These are phyloP conservation scores for Mesochorus sp. DNA, from an alignment of 2,888 invertebrate species.

Conservation along the genomic window DNA sequence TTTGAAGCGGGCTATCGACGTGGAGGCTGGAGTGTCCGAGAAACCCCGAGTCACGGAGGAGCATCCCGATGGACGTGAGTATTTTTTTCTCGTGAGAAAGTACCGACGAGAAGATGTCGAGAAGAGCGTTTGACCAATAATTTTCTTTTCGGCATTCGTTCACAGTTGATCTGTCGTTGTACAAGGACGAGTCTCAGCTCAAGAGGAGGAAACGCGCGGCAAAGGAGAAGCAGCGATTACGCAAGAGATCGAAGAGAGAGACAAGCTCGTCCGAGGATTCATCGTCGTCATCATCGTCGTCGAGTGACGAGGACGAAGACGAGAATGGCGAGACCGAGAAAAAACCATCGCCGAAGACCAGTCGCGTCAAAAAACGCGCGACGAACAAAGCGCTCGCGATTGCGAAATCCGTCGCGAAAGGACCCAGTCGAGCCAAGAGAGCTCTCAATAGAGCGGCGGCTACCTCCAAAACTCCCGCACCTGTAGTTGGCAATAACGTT, in stretches of 20 bases:
- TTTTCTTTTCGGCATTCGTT: conserved; percentile 62
- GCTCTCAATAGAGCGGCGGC: conserved; percentile 76
- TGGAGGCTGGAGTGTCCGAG: conserved; percentile 89
- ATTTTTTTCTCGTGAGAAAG: conserved; percentile 43
- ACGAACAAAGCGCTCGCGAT: conserved; percentile 75
- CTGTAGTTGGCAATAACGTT: conserved; percentile 57
- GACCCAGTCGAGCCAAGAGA: conserved; percentile 78
- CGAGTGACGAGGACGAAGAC: conserved; percentile 68
- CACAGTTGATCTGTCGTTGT: conserved; percentile 92
- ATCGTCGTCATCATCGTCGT: conserved; percentile 53
- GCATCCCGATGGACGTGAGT: conserved; percentile 93
- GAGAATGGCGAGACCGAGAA: conserved; percentile 64
- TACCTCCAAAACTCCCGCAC: conserved; percentile 39
- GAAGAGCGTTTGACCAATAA: too few relatives aligned
- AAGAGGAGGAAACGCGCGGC: conserved; percentile 84
- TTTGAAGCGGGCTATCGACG: conserved; percentile 91
- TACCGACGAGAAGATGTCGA: too few relatives aligned
- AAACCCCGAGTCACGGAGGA: conserved; percentile 88
- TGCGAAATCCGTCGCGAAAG: conserved; percentile 77
- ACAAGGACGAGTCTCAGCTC: conserved; percentile 92
- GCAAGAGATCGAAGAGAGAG: conserved; percentile 73
- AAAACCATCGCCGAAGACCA: conserved; percentile 69
- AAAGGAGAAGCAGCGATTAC: conserved; percentile 79
- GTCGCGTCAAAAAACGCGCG: conserved; percentile 66
- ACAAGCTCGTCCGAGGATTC: conserved; percentile 72